Percentiles rank a stretch among this genome's conserved stretches.
Evolutionary conservation across 2,888 invertebrate species (phyloP).

Genomic region (Elysia crispata): DNA sequence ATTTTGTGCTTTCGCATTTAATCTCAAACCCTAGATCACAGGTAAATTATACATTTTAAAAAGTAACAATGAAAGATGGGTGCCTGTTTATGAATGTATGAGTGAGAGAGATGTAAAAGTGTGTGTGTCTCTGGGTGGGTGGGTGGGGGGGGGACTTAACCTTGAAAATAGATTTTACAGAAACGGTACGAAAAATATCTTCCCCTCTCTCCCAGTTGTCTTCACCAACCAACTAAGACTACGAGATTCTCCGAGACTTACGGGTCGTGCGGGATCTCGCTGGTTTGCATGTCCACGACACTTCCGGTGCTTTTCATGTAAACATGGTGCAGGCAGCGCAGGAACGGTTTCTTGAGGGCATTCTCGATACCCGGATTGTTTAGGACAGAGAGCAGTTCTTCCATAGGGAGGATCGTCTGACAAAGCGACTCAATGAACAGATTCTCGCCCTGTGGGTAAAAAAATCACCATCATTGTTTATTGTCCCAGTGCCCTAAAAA

Average conservation of each 20-base stretch:
- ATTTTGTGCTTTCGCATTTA: too few relatives aligned
- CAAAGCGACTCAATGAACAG: conserved; percentile 77
- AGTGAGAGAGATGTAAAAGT: background rate
- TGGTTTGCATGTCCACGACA: conserved; percentile 72
- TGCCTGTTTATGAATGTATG: conserved; percentile 7
- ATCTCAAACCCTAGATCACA: too few relatives aligned
- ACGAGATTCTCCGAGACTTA: conserved; percentile 53
- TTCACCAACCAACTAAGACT: background rate
- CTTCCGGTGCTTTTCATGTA: conserved; percentile 74
- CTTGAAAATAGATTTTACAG: background rate
- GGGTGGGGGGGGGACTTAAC: too few relatives aligned
- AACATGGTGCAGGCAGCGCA: conserved; percentile 76
- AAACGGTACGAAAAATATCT: background rate
- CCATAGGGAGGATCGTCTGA: conserved; percentile 76
- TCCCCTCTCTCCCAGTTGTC: background rate
- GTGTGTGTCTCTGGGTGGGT: conserved; percentile 26
- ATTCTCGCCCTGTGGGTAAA: conserved; percentile 75
- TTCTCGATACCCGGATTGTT: conserved; percentile 72
- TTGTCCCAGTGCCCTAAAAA: too few relatives aligned
- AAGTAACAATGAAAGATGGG: too few relatives aligned
- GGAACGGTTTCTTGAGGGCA: conserved; percentile 73
- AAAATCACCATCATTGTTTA: too few relatives aligned
- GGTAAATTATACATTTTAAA: too few relatives aligned
- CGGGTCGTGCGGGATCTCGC: conserved; percentile 76
- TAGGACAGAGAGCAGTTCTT: conserved; percentile 75